These are phyloP conservation scores for Drosophila sp. DNA, from an alignment of 1,140 invertebrate genomes.

Conservation along the genomic window DNA sequence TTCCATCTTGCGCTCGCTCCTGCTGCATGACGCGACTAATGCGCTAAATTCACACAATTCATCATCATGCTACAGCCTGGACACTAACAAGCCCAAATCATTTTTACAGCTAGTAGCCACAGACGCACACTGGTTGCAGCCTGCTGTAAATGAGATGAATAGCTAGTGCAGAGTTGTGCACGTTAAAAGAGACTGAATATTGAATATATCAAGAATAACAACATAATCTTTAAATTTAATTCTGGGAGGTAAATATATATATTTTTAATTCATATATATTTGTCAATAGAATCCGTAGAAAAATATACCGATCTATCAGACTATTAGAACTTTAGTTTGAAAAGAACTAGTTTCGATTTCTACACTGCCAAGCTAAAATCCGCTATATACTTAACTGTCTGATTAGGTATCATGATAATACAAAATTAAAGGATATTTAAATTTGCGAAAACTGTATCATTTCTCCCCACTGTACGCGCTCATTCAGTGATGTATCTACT, in stretches of 20 bases:
- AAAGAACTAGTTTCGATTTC: too few relatives aligned
- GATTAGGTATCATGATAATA: too few relatives aligned
- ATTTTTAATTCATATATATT: too few relatives aligned
- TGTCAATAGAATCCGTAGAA: too few relatives aligned
- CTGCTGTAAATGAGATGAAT: not conserved
- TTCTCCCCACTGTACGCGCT: slow-evolving; percentile 46
- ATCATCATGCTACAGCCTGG: slow-evolving; percentile 72
- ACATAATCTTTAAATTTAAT: too few relatives aligned
- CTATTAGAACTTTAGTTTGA: too few relatives aligned
- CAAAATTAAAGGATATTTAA: not conserved
- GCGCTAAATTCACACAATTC: slow-evolving; percentile 84
- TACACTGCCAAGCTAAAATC: too few relatives aligned
- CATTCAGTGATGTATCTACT: slow-evolving; percentile 50
- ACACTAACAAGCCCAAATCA: slow-evolving; percentile 84
- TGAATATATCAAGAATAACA: too few relatives aligned
- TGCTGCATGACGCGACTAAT: slow-evolving; percentile 74
- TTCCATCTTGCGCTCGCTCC: slow-evolving; percentile 31
- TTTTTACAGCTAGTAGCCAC: slow-evolving; percentile 55
- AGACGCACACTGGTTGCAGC: slow-evolving; percentile 30
- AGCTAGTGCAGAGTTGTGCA: not conserved
- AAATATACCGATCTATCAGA: too few relatives aligned
- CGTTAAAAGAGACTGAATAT: too few relatives aligned
- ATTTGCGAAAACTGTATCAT: not conserved
- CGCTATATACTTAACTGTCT: too few relatives aligned
- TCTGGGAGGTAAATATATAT: too few relatives aligned